Base-by-base conservation (phyloP, 2,113 vertebrate genomes). In the Carassius gibelio region DNA sequence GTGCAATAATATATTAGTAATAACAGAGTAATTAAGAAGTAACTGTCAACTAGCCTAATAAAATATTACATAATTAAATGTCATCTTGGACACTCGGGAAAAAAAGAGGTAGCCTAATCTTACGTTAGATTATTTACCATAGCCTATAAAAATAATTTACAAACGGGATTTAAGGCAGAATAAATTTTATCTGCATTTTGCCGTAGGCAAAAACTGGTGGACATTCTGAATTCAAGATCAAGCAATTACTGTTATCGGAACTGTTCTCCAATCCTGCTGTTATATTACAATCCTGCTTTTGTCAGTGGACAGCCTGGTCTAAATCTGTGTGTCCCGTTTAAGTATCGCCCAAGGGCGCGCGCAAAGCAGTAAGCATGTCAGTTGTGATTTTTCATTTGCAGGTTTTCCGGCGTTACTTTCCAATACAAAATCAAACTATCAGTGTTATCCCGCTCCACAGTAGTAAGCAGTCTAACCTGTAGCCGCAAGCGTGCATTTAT, bases 201-300 rank as follows among this genome's bases (percentile, higher is more conserved):
- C 23, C 42, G 42, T 10, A 21, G 8, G 79, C 21, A 34, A 23
- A 76, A 52, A 50, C 42, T 17, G 45, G 10, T 50, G 48, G 7
- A 76, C 5, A 34, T 76, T 30, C 15, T 17, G 38, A 57, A 21
- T 42, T 61, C 10, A 21, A 59, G 6, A 62, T 80, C 6, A 64
- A 80, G 13, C n/a, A n/a, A 80, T 62, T 26, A 80, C n/a, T 62
- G 36, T 68, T 81, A 34, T 81, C 79, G 34, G 42, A 81, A 66
- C 61, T 48, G 36, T 66, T 26, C 78, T 66, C 30, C 15, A 42
- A 38, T 77, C 26, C 19, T 61, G 5, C 8, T 23, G 11, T 15
- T 50, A 34, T 34, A 13, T 69, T 15, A 69, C 62, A 68, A 45
- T 52, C 52, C 26, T n/a, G 42, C 26, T 66, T 15, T 81, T 81